A percentile compares a stretch with the other conserved stretches of the same genome.
These are phyloP conservation scores for Gnatocerus cornutus DNA, from an alignment of 2,888 invertebrate genomes.

Conservation along the genomic window DNA sequence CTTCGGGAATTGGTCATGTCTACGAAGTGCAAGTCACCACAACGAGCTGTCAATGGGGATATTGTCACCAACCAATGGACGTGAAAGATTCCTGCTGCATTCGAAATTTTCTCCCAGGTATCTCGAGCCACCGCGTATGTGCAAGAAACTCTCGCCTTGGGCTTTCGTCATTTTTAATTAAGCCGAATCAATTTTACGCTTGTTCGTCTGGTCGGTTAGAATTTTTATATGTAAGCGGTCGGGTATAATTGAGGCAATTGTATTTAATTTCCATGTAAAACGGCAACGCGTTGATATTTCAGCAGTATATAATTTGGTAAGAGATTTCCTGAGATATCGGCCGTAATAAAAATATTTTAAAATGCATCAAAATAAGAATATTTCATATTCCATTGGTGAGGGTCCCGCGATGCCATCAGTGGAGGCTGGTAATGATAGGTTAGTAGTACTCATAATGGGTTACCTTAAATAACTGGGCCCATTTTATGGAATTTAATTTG, in stretches of 20 bases:
- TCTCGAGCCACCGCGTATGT: conserved; percentile 10
- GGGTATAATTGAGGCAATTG: conserved; percentile 44
- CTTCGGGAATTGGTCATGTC: conserved; percentile 63
- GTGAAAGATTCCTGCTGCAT: conserved; percentile 34
- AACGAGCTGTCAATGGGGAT: conserved; percentile 47
- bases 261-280: conserved; percentile 47
- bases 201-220: conserved; percentile 28
- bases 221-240: conserved; percentile 28
- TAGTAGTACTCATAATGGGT: conserved; percentile 70
- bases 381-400: conserved; percentile 60
- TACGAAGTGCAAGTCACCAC: conserved; percentile 51
- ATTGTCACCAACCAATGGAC: conserved; percentile 26
- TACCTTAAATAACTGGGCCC: conserved; percentile 70
- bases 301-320: conserved; percentile 48
- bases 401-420: conserved; percentile 65
- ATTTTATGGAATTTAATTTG: conserved; percentile 72
- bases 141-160: conserved; percentile 4
- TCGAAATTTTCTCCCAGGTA: conserved; percentile 14
- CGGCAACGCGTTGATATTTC: conserved; percentile 48
- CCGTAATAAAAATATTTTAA: conserved; percentile 66
- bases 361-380: conserved; percentile 67
- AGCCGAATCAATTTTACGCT: conserved; percentile 34
- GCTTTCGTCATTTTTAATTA: conserved; percentile 36
- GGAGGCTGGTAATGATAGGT: conserved; percentile 69
- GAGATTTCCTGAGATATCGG: conserved; percentile 50